Evolutionary conservation across 1,140 invertebrate genomes (phyloP).

Genomic region (Drosophila willistoni): DNA sequence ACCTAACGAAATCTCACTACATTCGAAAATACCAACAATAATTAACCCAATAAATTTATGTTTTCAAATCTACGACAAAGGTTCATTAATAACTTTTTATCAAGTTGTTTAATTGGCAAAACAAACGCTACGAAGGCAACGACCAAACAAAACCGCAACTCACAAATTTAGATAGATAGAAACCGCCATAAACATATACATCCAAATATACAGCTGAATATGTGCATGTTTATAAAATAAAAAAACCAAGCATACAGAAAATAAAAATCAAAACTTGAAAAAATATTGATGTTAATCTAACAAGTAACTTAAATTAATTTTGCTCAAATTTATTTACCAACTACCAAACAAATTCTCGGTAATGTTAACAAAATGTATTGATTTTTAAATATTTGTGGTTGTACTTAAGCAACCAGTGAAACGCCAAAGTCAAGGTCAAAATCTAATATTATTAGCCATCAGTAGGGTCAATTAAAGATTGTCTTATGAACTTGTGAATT

Average conservation of each 20-base stretch:
- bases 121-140: conserved; percentile 44
- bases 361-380: conserved; percentile 35
- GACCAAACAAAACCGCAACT: conserved; percentile 28
- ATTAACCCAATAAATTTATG: too few species aligned
- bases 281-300: conserved; percentile 21
- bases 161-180: background rate
- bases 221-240: background rate
- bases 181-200: background rate
- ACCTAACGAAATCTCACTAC: too few species aligned
- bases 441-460: background rate
- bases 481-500: conserved; percentile 14
- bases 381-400: conserved; percentile 17
- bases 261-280: background rate
- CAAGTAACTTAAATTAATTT: background rate
- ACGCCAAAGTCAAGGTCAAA: conserved; percentile 50
- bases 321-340: conserved; percentile 20
- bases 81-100: conserved; percentile 58
- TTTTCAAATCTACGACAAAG: conserved; percentile 27
- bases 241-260: background rate
- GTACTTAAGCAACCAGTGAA: conserved; percentile 27
- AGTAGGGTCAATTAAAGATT: conserved; percentile 18
- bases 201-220: background rate
- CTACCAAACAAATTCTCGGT: conserved; percentile 15
- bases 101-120: conserved; percentile 49
- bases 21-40: too few species aligned